Evolutionary conservation across 35 echinoderm and acorn worm species (phyloP).

Genomic region (Ptychodera flava): DNA sequence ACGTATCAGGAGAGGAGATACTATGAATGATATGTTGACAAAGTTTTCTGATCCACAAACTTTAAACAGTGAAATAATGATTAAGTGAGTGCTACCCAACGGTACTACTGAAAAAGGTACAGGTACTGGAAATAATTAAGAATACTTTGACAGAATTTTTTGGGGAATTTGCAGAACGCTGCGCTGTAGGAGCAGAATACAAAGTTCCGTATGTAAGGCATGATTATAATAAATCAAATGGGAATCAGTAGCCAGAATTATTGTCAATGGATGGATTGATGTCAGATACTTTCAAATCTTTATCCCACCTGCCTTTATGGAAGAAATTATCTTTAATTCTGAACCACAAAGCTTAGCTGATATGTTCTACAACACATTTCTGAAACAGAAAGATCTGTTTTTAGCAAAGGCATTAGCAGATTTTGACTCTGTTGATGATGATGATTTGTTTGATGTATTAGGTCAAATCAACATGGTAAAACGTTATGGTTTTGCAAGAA

Average conservation of each 20-base stretch:
- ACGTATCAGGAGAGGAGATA: background rate
- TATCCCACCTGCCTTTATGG: slow-evolving; percentile 24
- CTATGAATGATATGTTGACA: slow-evolving; percentile 5
- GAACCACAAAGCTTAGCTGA: background rate
- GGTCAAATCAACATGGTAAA: slow-evolving; percentile 14
- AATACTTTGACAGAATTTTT: slow-evolving; percentile 28
- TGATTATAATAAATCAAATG: slow-evolving; percentile 9
- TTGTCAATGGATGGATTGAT: slow-evolving; percentile 29
- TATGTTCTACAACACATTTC: slow-evolving; percentile 14
- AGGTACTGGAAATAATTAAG: slow-evolving; percentile 8
- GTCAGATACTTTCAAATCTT: slow-evolving; percentile 21
- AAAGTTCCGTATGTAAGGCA: slow-evolving; percentile 22
- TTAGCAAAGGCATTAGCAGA: slow-evolving; percentile 6
- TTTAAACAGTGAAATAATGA: background rate
- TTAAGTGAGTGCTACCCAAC: slow-evolving; percentile 14
- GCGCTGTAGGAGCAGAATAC: background rate
- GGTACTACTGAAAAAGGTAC: slow-evolving; percentile 16
- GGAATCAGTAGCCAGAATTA: slow-evolving; percentile 32
- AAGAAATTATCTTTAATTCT: slow-evolving; percentile 9
- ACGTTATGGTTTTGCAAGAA: background rate
- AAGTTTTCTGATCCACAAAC: slow-evolving; percentile 15
- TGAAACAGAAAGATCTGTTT: slow-evolving; percentile 9
- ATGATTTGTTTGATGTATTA: slow-evolving; percentile 28
- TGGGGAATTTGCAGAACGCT: slow-evolving; percentile 5
- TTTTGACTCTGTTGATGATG: slow-evolving; percentile 17